A percentile compares a stretch with the other conserved stretches of the same genome.
Conservation (phyloP, 2,113 vertebrate genomes). For the Cnemophilus loriae region DNA sequence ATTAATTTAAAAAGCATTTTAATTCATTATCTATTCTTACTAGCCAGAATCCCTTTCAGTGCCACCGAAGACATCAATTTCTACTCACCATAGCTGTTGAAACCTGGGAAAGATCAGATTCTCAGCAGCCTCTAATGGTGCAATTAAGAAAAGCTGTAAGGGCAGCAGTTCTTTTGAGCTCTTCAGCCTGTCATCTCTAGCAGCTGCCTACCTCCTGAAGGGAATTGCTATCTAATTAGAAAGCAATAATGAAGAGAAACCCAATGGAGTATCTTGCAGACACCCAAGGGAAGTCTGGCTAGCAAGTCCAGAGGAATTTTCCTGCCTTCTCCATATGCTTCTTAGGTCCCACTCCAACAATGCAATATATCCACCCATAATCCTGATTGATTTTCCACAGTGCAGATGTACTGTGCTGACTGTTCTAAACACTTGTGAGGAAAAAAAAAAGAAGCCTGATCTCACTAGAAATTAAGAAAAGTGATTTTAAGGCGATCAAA, state of each 20-base stretch:
- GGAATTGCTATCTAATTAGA: constrained; percentile 18
- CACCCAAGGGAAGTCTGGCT: not conserved
- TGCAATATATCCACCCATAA: not conserved
- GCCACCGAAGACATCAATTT: not conserved
- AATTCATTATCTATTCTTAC: not conserved
- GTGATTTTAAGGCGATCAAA: not conserved
- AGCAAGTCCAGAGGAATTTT: not conserved
- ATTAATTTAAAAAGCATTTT: constrained; percentile 9
- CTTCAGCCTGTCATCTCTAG: not conserved
- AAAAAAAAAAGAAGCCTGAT: not conserved
- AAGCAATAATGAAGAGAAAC: constrained; percentile 5
- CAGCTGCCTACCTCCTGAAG: not conserved
- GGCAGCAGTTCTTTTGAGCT: not conserved
- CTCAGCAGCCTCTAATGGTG: not conserved
- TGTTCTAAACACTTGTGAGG: not conserved
- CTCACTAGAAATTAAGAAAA: not conserved
- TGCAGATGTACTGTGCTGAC: not conserved
- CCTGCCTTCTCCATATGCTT: not conserved
- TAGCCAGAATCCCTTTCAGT: not conserved
- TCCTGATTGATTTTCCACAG: not conserved
- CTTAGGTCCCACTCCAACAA: not conserved
- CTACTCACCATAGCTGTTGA: not conserved
- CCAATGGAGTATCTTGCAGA: not conserved
- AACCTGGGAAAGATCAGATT: constrained; percentile 4
- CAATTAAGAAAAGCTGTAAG: not conserved